Evolutionary conservation across 2,888 invertebrate genomes (phyloP).

Genomic region (Drosophila birchii): DNA sequence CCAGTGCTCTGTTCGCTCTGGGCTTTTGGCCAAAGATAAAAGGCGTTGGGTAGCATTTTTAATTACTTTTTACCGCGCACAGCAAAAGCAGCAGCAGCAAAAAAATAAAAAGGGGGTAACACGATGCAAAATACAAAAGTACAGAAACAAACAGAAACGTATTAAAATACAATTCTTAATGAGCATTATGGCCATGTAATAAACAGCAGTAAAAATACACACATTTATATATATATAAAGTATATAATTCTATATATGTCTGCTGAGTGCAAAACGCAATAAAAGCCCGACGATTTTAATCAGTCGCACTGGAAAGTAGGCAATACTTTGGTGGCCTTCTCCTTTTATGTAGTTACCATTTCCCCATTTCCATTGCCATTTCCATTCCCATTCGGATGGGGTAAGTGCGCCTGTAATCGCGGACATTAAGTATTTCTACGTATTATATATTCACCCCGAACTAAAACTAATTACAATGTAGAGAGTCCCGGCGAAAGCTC

Average conservation of each 20-base stretch:
- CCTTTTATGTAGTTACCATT: constrained; percentile 17
- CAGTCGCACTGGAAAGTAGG: constrained; percentile 63
- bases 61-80: constrained; percentile 71
- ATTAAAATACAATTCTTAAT: constrained; percentile 74
- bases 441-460: constrained; percentile 31
- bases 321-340: constrained; percentile 52
- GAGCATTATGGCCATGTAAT: constrained; percentile 70
- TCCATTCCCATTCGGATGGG: constrained; percentile 9
- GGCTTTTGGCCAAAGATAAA: constrained; percentile 37
- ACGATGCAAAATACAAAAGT: constrained; percentile 42
- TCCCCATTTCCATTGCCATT: constrained; percentile 16
- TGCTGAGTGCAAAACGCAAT: constrained; percentile 74
- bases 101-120: constrained; percentile 31
- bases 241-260: constrained; percentile 29
- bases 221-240: neutral
- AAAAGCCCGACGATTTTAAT: constrained; percentile 70
- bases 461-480: constrained; percentile 77
- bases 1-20: constrained; percentile 12
- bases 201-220: constrained; percentile 53
- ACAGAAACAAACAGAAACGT: constrained; percentile 42
- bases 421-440: constrained; percentile 39
- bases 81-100: constrained; percentile 19
- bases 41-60: constrained; percentile 62
- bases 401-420: constrained; percentile 65
- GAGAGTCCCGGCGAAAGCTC: constrained; percentile 23